Evolutionary conservation across 53 echinoderm and acorn worm genomes (phyloP), one percentile per base, ranked within the genome.

Genomic region (Henricia sp.): DNA sequence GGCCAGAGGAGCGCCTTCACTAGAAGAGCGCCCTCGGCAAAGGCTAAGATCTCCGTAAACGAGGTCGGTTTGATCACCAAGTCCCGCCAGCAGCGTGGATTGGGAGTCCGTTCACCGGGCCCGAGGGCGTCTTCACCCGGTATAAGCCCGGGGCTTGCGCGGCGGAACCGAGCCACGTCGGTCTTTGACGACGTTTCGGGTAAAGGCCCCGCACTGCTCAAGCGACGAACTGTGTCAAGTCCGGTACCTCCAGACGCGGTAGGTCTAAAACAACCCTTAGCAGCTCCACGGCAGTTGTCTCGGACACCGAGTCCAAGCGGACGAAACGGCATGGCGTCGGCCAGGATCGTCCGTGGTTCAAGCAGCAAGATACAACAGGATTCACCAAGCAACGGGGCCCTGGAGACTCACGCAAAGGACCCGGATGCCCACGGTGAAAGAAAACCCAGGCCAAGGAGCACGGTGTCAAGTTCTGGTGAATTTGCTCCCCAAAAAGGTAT

Each of bases 11-110:
- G 20, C 8, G n/a, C 58, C 10, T 24, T 41, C 14, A 56, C 6
- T 12, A 56, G 38, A 55, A 53, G 24, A 26, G 9, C 38, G 0
- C 64, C 46, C 30, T 80, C 80, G 3, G 33, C 39, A 20, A 63
- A 41, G 48, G 32, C 46, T 20, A 62, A 64, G 50, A 80, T 80
- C 80, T 80, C 80, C 63, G 80, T 80, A 40, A 64, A 80, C 30
- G 80, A 80, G 64, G 40, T 58, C 26, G 57, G 40, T 24, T 37
- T 80, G 27, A 48, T 63, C 50, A 63, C 43, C 33, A 76, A 57
- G 33, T 60, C 62, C 62, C 62, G 20, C n/a, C 30, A 5, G 62
- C 9, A 27, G 62, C 17, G 62, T 24, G 25, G 29, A 36, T 54
- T 43, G 27, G 70, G 70, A 27, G 42, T 54, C 13, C 52, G 54